Base-by-base conservation (phyloP, 1,140 invertebrate genomes). In the Ditylenchus dipsaci region DNA sequence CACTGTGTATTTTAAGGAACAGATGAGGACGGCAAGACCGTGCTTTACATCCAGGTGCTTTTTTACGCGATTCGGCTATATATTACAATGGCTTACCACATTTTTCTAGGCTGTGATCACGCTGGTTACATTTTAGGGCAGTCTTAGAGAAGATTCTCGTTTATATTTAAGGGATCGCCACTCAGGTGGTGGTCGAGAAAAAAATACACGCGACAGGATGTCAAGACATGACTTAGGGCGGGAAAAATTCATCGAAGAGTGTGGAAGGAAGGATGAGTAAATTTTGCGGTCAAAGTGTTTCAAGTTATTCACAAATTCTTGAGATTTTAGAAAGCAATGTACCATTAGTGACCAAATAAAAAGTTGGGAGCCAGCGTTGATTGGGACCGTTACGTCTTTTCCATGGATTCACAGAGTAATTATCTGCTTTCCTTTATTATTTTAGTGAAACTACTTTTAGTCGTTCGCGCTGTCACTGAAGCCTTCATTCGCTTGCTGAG, bases 161-260 rank as follows among this genome's bases (percentile, higher is more conserved):
- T 86, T 96, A 99, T 87, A 96, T 99, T 86, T 96, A 95, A 19
- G 96, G 96, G 59, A 99, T 99, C 78, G 96, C 96, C 1, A 99
- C 96, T n/a, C 96, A 99, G 85, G 93, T 97, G 27, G 86, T 87
- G 11, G 86, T 87, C 26, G 94, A 97, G 81, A 91, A 96, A 78
- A 88, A 91, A n/a, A 88, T 92, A 13, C 78, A 78, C 73, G 83
- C 5, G 86, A 87, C 63, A 78, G 53, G 82, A 84, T 58, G 64
- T 83, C 90, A 0, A 86, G 95, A 9, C 93, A 97, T 84, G 93
- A 98, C 77, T 83, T 98, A 11, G 95, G 95, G 0, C 86, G 94
- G 73, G 93, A 97, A 73, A 89, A 91, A 71, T 98, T 99, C 83
- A 88, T 93, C 33, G 88, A 93, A 84, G 89, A 97, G 27, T 96